Evolutionary conservation across 2,113 vertebrate genomes (phyloP).

Genomic region (Peromyscus californicus): DNA sequence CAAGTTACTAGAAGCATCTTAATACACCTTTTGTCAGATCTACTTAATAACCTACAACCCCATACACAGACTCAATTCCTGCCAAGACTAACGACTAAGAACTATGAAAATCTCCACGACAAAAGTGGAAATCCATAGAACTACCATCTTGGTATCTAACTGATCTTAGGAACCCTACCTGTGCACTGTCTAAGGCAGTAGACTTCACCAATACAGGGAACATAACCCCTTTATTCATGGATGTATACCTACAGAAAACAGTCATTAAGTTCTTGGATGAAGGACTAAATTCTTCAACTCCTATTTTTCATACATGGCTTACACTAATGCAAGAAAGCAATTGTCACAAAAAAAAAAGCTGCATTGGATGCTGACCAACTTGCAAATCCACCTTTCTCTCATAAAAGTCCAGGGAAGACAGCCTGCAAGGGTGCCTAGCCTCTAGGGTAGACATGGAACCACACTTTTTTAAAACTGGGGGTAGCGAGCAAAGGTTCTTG

Average conservation of each 20-base stretch:
- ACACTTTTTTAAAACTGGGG: neutral
- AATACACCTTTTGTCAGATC: neutral
- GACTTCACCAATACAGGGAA: neutral
- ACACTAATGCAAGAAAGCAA: neutral
- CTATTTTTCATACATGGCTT: neutral
- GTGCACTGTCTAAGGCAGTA: neutral
- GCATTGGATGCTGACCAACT: neutral
- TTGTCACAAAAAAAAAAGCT: neutral
- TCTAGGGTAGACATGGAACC: neutral
- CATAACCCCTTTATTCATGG: neutral
- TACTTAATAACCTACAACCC: neutral
- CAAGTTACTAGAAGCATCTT: neutral
- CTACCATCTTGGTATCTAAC: neutral
- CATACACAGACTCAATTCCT: neutral
- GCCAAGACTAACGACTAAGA: neutral
- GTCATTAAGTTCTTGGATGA: neutral
- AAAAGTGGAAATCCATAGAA: neutral
- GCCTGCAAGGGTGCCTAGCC: neutral
- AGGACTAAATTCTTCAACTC: neutral
- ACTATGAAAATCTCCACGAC: neutral
- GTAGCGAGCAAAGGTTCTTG: neutral
- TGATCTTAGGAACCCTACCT: neutral
- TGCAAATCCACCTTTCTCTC: neutral
- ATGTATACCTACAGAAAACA: neutral
- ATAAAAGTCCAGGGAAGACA: neutral